Percentiles rank a stretch among this genome's conserved stretches.
phyloP scores from a whole-genome alignment of 2,888 invertebrate genomes.

The Odontothrips loti region DNA sequence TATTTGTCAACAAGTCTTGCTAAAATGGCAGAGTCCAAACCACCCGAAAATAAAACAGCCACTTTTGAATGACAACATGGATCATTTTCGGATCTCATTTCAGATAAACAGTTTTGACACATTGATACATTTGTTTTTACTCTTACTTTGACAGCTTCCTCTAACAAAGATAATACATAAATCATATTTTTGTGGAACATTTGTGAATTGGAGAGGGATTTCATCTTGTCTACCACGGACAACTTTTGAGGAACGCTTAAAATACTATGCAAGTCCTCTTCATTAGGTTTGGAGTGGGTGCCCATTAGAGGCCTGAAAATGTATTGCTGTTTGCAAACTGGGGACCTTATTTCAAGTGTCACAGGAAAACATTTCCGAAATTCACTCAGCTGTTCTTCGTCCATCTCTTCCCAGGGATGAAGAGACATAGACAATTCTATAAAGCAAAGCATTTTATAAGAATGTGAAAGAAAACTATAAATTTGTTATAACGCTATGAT shows the following conservation, averaged over 20 bases:
- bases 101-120: slow-evolving; percentile 57
- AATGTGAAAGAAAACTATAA: slow-evolving; percentile 38
- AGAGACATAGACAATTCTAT: slow-evolving; percentile 77
- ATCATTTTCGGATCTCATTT: slow-evolving; percentile 35
- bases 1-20: slow-evolving; percentile 73
- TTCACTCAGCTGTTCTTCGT: background rate
- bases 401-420: slow-evolving; percentile 50
- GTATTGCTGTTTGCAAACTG: background rate
- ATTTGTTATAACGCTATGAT: slow-evolving; percentile 58
- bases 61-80: slow-evolving; percentile 61
- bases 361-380: background rate
- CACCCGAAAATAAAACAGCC: slow-evolving; percentile 90
- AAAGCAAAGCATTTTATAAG: slow-evolving; percentile 56
- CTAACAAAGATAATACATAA: background rate
- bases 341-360: background rate
- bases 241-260: background rate
- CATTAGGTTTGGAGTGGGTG: background rate
- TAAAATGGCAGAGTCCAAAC: slow-evolving; percentile 94
- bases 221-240: background rate
- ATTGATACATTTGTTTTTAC: slow-evolving; percentile 57
- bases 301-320: background rate
- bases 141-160: slow-evolving; percentile 56
- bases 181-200: background rate
- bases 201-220: background rate
- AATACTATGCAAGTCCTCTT: background rate